phyloP scores from a whole-genome alignment of 2,888 invertebrate genomes.

The Acrobasis suavella region DNA sequence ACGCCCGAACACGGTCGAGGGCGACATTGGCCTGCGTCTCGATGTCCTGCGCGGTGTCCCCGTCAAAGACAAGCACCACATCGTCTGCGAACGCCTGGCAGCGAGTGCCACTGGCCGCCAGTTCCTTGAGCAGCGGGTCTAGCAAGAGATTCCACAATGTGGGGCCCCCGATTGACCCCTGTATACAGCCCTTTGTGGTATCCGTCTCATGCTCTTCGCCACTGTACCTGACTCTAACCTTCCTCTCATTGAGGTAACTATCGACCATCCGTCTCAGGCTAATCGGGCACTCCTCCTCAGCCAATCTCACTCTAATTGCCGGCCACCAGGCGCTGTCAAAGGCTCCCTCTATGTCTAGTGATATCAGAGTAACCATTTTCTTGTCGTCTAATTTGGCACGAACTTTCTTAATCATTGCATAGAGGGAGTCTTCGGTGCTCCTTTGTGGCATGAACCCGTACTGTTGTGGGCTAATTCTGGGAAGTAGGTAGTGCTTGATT shows the following conservation, averaged over 20 bases:
- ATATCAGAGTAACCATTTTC: too few relatives aligned
- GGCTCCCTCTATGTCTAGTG: too few relatives aligned
- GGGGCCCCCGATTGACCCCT: background rate
- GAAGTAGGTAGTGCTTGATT: background rate
- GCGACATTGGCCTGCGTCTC: constrained; percentile 34
- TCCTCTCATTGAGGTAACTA: background rate
- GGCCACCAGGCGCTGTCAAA: too few relatives aligned
- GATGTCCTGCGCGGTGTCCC: background rate
- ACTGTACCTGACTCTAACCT: constrained; percentile 15
- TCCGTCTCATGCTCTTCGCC: background rate
- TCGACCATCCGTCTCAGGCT: background rate
- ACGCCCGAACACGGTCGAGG: background rate
- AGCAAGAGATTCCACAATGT: background rate
- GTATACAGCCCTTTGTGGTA: background rate
- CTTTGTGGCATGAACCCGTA: constrained; percentile 9
- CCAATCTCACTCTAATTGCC: background rate
- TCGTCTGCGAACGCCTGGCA: too few relatives aligned
- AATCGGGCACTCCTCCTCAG: background rate
- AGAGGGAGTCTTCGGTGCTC: constrained; percentile 22
- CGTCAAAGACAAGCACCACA: background rate
- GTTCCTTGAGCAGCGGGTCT: too few relatives aligned
- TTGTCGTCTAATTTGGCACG: constrained; percentile 8
- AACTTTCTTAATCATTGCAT: constrained; percentile 20
- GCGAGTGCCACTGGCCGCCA: too few relatives aligned
- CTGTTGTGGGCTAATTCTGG: background rate